These are phyloP conservation scores for Drosophila repletoides DNA, from an alignment of 1,140 invertebrate genomes.

Conservation along the genomic window DNA sequence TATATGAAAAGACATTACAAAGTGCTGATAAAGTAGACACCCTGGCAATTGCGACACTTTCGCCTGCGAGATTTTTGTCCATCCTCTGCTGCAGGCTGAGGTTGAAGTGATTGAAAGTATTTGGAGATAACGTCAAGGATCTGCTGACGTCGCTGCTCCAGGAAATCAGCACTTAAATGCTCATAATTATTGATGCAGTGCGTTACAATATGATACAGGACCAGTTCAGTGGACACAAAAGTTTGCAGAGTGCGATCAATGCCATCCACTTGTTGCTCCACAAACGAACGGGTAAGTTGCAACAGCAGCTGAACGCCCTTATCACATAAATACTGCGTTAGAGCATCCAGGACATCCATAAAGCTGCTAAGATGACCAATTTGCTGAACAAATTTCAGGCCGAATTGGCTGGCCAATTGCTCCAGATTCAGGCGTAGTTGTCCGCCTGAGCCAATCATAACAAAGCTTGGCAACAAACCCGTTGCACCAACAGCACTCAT, in stretches of 20 bases:
- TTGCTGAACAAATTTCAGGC: slow-evolving; percentile 63
- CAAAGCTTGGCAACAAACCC: slow-evolving; percentile 36
- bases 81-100: slow-evolving; percentile 1
- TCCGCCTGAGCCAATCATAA: slow-evolving; percentile 18
- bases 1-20: no score
- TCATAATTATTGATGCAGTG: slow-evolving; percentile 59
- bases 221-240: slow-evolving; percentile 67
- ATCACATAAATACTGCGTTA: slow-evolving; percentile 53
- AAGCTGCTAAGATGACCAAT: slow-evolving; percentile 55
- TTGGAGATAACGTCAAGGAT: slow-evolving; percentile 49
- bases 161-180: slow-evolving; percentile 46
- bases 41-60: slow-evolving; percentile 54
- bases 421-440: slow-evolving; percentile 43
- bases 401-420: slow-evolving; percentile 39
- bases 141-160: slow-evolving; percentile 43
- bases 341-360: slow-evolving; percentile 52
- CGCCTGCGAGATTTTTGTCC: slow-evolving; percentile 14
- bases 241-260: slow-evolving; percentile 62
- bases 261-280: slow-evolving; percentile 53
- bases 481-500: slow-evolving; percentile 24
- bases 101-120: slow-evolving; percentile 50
- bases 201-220: slow-evolving; percentile 64
- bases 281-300: slow-evolving; percentile 56
- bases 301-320: slow-evolving; percentile 48
- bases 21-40: slow-evolving; percentile 54